These are phyloP conservation scores for Trididemnum nubilum DNA, from an alignment of 23 tunicate genomes.

Conservation along the genomic window DNA sequence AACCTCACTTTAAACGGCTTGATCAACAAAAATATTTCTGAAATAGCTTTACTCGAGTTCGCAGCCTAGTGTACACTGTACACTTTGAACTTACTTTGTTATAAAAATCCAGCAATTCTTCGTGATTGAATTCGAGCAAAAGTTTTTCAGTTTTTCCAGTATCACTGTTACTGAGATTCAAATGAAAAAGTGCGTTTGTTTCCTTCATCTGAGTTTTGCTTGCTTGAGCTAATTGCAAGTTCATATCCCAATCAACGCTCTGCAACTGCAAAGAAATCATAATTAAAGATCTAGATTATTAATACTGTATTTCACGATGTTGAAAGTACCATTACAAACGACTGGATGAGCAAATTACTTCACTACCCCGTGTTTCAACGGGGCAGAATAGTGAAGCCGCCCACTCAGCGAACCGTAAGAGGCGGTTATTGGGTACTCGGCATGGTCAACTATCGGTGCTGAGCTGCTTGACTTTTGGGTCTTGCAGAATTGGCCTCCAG, in stretches of 20 bases:
- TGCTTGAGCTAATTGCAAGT: conserved; percentile 74
- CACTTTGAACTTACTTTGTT: conserved; percentile 62
- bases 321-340: not conserved
- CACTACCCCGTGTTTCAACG: too few species aligned
- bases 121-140: conserved; percentile 64
- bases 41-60: too few species aligned
- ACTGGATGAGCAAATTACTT: not conserved
- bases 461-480: too few species aligned
- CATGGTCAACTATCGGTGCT: too few species aligned
- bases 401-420: too few species aligned
- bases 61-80: too few species aligned
- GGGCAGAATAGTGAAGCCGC: too few species aligned
- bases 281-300: too few species aligned
- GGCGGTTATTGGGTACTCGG: too few species aligned
- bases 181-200: conserved; percentile 75
- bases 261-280: conserved; percentile 41
- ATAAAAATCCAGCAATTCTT: conserved; percentile 65
- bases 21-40: too few species aligned
- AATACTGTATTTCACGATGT: not conserved
- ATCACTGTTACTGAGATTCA: conserved; percentile 30
- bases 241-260: conserved; percentile 78
- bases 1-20: too few species aligned
- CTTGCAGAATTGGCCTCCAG: too few species aligned
- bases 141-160: conserved; percentile 19
- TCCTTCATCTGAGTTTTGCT: conserved; percentile 58